Evolutionary conservation across 1,140 invertebrate species (phyloP).

Genomic region (Euura saliciscinereae): DNA sequence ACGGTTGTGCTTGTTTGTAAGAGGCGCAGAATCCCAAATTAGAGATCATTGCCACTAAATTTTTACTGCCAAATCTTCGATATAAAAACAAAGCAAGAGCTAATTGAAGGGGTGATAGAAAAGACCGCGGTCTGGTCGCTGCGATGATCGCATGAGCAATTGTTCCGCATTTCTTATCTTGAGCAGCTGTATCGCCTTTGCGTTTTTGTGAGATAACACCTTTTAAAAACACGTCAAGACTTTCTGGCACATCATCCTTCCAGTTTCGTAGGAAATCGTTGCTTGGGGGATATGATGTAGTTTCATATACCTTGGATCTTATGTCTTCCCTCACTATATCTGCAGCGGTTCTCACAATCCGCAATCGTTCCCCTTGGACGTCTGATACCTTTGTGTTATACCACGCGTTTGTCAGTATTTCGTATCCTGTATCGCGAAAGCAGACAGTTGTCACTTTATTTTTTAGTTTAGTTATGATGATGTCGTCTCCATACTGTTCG

Average conservation of each 20-base stretch:
- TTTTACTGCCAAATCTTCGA: slow-evolving; percentile 19
- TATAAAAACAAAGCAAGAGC: slow-evolving; percentile 17
- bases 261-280: slow-evolving; percentile 12
- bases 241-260: slow-evolving; percentile 18
- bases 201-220: slow-evolving; percentile 8
- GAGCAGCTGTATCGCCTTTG: not conserved
- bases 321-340: slow-evolving; percentile 36
- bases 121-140: slow-evolving; percentile 14
- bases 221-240: slow-evolving; percentile 17
- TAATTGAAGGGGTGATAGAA: slow-evolving; percentile 21
- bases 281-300: slow-evolving; percentile 20
- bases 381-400: slow-evolving; percentile 17
- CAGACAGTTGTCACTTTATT: slow-evolving; percentile 11
- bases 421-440: slow-evolving; percentile 15
- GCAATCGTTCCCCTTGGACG: slow-evolving; percentile 21
- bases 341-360: slow-evolving; percentile 33
- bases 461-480: slow-evolving; percentile 12
- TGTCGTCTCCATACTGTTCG: slow-evolving; percentile 17
- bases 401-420: slow-evolving; percentile 11
- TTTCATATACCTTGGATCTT: slow-evolving; percentile 28
- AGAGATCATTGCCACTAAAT: slow-evolving; percentile 14
- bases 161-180: slow-evolving; percentile 12
- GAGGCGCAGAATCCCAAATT: slow-evolving; percentile 16
- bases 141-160: slow-evolving; percentile 17
- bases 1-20: slow-evolving; percentile 19